phyloP scores from a whole-genome alignment of 2,113 vertebrate species.

The Hemiscyllium ocellatum region DNA sequence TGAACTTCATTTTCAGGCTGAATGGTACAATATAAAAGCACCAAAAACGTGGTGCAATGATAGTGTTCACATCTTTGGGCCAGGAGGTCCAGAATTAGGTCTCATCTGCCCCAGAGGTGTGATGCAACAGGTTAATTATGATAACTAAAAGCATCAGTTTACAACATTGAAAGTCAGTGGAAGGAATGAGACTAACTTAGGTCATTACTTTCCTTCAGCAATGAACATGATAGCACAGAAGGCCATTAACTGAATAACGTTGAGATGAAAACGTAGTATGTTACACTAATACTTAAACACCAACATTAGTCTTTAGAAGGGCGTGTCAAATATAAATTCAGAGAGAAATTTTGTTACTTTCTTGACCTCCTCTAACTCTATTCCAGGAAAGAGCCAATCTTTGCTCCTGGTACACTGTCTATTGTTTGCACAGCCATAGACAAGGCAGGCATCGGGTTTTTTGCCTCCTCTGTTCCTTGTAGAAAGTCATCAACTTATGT shows the following conservation, averaged over 20 bases:
- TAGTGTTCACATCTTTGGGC: no score
- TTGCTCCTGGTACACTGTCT: background rate
- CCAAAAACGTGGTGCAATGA: background rate
- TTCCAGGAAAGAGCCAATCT: background rate
- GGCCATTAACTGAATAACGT: background rate
- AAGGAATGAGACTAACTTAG: background rate
- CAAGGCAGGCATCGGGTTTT: background rate
- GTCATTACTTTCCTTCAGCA: background rate
- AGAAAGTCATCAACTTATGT: background rate
- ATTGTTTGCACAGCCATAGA: background rate
- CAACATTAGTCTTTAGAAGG: background rate
- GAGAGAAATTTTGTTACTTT: background rate
- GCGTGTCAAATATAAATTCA: background rate
- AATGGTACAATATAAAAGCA: background rate
- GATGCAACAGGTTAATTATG: no score
- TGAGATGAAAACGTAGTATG: background rate
- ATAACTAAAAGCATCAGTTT: background rate
- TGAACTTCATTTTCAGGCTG: background rate
- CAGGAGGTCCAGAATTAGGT: no score
- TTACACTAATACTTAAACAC: background rate
- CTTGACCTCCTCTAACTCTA: background rate
- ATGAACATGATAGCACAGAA: background rate
- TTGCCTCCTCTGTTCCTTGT: background rate
- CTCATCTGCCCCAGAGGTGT: no score
- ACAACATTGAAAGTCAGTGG: background rate